Evolutionary conservation across 1,140 invertebrate species (phyloP).

Genomic region (Gonatopus flavifemur): DNA sequence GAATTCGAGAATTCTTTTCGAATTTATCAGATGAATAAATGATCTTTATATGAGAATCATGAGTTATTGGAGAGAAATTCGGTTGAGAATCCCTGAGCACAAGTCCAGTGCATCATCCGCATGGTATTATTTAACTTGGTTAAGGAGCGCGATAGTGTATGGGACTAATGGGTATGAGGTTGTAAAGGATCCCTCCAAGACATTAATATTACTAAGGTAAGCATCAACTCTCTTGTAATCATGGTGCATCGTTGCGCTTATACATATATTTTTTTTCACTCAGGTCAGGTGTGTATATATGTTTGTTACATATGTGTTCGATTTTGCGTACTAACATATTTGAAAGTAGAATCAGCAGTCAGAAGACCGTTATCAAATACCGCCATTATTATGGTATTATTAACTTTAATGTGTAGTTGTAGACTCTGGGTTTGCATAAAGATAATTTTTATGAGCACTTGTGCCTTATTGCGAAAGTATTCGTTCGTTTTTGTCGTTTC

Average conservation of each 20-base stretch:
- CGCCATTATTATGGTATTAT: no score
- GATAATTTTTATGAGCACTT: no score
- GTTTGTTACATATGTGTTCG: no score
- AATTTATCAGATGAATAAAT: background rate
- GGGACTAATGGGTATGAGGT: conserved; percentile 47
- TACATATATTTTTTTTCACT: no score
- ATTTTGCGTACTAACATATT: no score
- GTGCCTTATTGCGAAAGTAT: no score
- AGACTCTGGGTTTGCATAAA: no score
- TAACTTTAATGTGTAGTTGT: no score
- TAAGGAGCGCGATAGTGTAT: conserved; percentile 40
- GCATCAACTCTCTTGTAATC: conserved; percentile 40
- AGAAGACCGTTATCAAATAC: background rate
- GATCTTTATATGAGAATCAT: background rate
- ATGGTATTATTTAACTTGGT: conserved; percentile 50
- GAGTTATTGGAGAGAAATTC: background rate
- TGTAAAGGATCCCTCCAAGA: conserved; percentile 47
- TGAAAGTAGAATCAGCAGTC: background rate
- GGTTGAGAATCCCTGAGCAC: conserved; percentile 29
- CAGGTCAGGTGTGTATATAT: conserved; percentile 14
- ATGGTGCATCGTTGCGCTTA: conserved; percentile 37
- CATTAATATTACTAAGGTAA: conserved; percentile 48
- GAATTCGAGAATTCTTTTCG: no score
- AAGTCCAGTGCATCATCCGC: conserved; percentile 10
- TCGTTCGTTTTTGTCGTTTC: no score